These are phyloP conservation scores for Macrobrachium nipponense DNA, from an alignment of 1,140 invertebrate genomes.

Conservation along the genomic window DNA sequence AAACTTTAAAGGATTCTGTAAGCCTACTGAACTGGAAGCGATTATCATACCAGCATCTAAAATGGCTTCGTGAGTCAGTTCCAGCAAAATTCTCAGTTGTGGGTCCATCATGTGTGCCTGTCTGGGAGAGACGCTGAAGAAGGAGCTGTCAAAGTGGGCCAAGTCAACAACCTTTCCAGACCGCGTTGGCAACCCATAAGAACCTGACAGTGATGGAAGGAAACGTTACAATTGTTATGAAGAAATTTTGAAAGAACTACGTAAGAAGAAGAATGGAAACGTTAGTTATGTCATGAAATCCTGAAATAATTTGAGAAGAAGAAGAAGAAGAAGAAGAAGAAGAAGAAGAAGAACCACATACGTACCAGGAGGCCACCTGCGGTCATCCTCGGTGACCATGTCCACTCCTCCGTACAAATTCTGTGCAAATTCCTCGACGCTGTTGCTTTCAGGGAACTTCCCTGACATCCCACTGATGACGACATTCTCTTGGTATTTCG, in stretches of 20 bases:
- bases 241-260: conserved; percentile 11
- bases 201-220: conserved; percentile 67
- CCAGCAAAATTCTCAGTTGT: conserved; percentile 89
- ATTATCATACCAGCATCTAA: conserved; percentile 83
- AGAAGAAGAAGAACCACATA: background rate
- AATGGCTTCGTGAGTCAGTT: conserved; percentile 94
- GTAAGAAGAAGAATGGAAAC: no score
- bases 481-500: conserved; percentile 71
- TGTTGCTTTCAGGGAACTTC: conserved; percentile 87
- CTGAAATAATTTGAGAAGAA: background rate
- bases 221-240: conserved; percentile 41
- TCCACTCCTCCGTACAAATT: conserved; percentile 87
- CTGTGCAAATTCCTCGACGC: conserved; percentile 89
- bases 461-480: conserved; percentile 92
- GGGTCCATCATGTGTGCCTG: conserved; percentile 97
- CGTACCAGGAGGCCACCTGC: conserved; percentile 80
- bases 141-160: conserved; percentile 88
- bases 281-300: no score
- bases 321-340: no score
- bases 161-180: conserved; percentile 92
- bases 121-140: conserved; percentile 93
- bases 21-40: no score
- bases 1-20: no score
- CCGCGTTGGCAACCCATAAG: conserved; percentile 85
- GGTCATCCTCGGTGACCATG: conserved; percentile 87